These are phyloP conservation scores for Agapornis canus DNA, from an alignment of 2,797 vertebrate genomes.

Conservation along the genomic window DNA sequence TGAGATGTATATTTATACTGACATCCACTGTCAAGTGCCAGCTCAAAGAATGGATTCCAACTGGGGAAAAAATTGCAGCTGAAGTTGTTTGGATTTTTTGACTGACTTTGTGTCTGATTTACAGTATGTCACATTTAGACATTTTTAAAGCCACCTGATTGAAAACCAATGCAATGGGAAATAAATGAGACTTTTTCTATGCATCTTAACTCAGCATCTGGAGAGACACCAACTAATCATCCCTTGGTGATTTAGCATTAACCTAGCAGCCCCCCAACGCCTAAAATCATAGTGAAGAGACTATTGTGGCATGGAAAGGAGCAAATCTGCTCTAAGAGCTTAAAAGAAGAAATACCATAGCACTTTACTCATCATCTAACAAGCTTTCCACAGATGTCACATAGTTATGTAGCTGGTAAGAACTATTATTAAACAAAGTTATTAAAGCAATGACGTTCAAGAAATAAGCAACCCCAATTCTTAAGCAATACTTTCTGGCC, in stretches of 20 bases:
- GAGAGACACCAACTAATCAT: neutral
- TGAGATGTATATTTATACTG: neutral
- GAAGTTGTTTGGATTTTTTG: neutral
- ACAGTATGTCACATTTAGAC: neutral
- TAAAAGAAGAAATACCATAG: conserved; percentile 9
- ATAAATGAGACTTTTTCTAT: neutral
- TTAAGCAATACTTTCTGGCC: conserved; percentile 10
- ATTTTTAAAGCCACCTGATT: neutral
- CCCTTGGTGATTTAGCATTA: neutral
- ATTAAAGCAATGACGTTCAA: conserved; percentile 30
- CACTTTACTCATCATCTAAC: conserved; percentile 3
- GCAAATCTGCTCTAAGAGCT: neutral
- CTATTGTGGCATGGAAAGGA: neutral
- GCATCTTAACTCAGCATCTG: neutral
- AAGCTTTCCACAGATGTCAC: neutral
- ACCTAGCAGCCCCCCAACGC: neutral
- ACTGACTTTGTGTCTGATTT: neutral
- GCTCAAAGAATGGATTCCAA: neutral
- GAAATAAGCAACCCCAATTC: conserved; percentile 2
- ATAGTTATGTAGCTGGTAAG: neutral
- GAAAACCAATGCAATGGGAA: neutral
- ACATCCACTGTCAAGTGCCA: neutral
- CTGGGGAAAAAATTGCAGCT: neutral
- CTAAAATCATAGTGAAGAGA: neutral
- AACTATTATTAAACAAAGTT: conserved; percentile 40